Conservation (phyloP, 2,797 vertebrate genomes). For the Lacerta bilineata region DNA sequence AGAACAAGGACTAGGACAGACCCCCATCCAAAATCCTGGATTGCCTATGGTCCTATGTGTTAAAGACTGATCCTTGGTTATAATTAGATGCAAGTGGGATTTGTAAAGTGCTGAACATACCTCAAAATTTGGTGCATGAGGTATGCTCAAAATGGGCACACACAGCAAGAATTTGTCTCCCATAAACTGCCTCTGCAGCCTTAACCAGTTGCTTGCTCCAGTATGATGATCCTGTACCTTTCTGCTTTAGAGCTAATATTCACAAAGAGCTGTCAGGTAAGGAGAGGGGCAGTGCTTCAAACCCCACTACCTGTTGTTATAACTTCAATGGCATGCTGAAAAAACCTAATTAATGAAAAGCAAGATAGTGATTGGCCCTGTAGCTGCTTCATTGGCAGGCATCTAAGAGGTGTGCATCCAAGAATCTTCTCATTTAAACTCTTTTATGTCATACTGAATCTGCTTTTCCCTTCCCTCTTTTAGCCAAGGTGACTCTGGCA, state of each 20-base stretch:
- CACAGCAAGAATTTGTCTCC: background rate
- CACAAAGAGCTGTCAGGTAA: background rate
- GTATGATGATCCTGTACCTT: background rate
- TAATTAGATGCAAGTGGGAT: too few relatives aligned
- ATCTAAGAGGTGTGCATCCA: background rate
- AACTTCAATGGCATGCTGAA: background rate
- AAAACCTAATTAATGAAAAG: constrained; percentile 7
- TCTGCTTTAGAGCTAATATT: background rate
- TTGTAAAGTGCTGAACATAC: too few relatives aligned
- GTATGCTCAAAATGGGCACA: background rate
- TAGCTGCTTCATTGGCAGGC: background rate
- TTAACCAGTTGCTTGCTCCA: background rate
- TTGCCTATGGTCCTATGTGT: too few relatives aligned
- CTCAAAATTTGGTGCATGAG: background rate
- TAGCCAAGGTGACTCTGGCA: background rate
- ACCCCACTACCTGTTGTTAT: background rate
- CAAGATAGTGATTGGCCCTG: background rate
- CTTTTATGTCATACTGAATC: background rate
- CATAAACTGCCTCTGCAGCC: background rate
- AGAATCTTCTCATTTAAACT: background rate
- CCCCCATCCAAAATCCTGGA: too few relatives aligned
- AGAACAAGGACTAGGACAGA: too few relatives aligned
- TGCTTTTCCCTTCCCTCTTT: background rate
- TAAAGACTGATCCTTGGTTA: too few relatives aligned
- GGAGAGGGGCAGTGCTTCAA: background rate